Percentiles rank a stretch among this genome's conserved stretches.
Conservation (phyloP, 2,113 vertebrate genomes). For the Eonycteris spelaea region DNA sequence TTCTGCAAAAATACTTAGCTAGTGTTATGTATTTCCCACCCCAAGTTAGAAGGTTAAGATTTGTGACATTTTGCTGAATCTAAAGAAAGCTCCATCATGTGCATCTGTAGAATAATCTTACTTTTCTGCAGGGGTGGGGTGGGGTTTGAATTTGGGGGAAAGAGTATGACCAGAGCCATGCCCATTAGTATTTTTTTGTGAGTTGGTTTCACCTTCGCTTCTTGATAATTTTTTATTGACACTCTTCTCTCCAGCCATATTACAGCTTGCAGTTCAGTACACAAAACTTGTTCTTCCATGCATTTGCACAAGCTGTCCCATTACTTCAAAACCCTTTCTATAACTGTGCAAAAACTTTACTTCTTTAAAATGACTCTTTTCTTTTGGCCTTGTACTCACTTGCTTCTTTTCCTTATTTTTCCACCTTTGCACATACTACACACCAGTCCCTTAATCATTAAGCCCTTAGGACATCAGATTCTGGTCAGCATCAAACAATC, state of each 20-base stretch:
- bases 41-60: not conserved
- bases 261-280: not conserved
- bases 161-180: not conserved
- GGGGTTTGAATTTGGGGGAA: not conserved
- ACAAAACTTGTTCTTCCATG: not conserved
- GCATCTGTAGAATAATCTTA: not conserved
- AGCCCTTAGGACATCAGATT: too few relatives aligned
- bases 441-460: too few relatives aligned
- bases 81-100: not conserved
- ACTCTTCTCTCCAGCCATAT: not conserved
- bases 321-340: not conserved
- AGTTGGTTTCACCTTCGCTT: not conserved
- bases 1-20: not conserved
- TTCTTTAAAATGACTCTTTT: too few relatives aligned
- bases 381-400: too few relatives aligned
- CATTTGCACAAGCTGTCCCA: not conserved
- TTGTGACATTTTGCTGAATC: not conserved
- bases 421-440: too few relatives aligned
- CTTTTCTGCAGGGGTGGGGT: not conserved
- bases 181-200: not conserved
- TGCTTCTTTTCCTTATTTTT: too few relatives aligned
- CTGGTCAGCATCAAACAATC: too few relatives aligned
- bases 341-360: too few relatives aligned
- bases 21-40: not conserved
- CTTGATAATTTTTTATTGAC: too few relatives aligned